phyloP scores from a whole-genome alignment of 2,888 invertebrate species.

The Scrobipalpa costella region DNA sequence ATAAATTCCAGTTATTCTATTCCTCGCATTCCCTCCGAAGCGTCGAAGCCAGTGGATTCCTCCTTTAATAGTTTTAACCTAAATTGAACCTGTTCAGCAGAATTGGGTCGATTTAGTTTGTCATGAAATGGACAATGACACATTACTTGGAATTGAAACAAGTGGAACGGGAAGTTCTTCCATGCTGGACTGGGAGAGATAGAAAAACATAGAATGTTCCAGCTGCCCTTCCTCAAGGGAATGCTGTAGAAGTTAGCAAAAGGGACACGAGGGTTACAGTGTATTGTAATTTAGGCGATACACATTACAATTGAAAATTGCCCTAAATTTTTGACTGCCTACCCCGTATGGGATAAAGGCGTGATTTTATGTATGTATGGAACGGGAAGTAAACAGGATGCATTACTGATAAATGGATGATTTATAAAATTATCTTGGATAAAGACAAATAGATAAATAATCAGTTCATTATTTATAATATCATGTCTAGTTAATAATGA shows the following conservation, averaged over 20 bases:
- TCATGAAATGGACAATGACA: background rate
- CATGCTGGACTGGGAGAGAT: too few relatives aligned
- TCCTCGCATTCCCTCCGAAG: background rate
- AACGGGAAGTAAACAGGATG: constrained; percentile 11
- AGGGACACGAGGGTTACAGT: too few relatives aligned
- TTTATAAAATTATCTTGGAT: background rate
- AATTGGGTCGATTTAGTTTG: background rate
- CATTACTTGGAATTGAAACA: background rate
- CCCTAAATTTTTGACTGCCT: too few relatives aligned
- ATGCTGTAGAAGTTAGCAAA: too few relatives aligned
- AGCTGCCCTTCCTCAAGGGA: too few relatives aligned
- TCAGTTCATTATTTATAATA: constrained; percentile 3
- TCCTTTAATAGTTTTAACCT: constrained; percentile 2
- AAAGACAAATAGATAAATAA: background rate
- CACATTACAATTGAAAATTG: too few relatives aligned
- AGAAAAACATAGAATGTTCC: too few relatives aligned
- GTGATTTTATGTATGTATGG: too few relatives aligned
- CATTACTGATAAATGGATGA: background rate
- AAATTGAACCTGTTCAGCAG: constrained; percentile 3
- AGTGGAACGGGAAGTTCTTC: background rate
- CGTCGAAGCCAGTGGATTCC: background rate
- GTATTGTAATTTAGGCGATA: too few relatives aligned
- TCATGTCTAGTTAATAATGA: background rate
- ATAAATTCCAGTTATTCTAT: constrained; percentile 4
- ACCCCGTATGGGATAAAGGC: too few relatives aligned